Base-by-base conservation (phyloP, 2,888 invertebrate species). In the Trichogramma evanescens region DNA sequence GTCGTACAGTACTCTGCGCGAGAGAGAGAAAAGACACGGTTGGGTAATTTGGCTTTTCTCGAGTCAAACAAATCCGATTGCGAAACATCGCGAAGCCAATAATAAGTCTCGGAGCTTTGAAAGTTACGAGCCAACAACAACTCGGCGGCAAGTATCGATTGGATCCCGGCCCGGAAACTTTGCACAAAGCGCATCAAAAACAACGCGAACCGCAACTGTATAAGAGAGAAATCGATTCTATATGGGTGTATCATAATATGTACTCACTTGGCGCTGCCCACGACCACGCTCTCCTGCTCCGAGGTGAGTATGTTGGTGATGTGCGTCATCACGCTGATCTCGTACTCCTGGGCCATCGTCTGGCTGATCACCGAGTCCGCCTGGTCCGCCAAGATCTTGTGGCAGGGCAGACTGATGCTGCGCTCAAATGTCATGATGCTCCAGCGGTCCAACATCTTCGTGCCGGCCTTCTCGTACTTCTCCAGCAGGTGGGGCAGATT, bases 381-480 rank as follows among this genome's bases (percentile, higher is more conserved):
- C 45, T 79, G 80, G 51, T 79, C 79, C 2, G 26, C 26, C 42
- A 81, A 71, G 72, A 79, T 77, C 62, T 76, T 76, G 48, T 80
- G 80, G 44, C 79, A 79, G 6, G 86, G 81, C 69, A 89, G 80
- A 0, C 89, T 82, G 59, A 86, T 84, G 62, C 85, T 84, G 57
- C 91, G 84, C 77, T 92, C 91, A 74, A 93, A 95, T 6, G 93
- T 92, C 92, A 95, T 92, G 68, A 96, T 92, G 72, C 95, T 94
- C 96, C 96, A 96, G 69, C 96, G 88, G 78, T 97, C 97, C 54
- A 98, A 82, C 91, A 97, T 96, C 81, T 95, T 96, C 56, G 95
- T 95, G 73, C 95, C 91, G n/a, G 97, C 95, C 69, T 91, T 89
- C 79, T 97, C 97, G 77, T 96, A 94, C 67, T 93, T 89, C 75